Evolutionary conservation across 1,140 invertebrate species (phyloP), one percentile per base, ranked within the genome.

Genomic region (Drosophila nigromelanica): DNA sequence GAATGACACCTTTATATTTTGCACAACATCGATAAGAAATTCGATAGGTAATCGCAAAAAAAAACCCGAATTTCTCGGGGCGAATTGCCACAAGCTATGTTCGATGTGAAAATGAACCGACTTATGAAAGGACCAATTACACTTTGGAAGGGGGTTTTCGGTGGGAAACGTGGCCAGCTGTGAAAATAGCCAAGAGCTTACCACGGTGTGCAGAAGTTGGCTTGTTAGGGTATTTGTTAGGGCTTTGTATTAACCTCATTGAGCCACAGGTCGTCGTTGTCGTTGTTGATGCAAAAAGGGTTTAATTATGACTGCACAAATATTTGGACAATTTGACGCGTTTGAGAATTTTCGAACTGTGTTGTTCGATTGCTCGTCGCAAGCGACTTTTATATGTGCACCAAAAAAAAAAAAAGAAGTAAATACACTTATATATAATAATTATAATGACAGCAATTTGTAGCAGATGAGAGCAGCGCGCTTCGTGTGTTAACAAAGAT

Each of bases 81-180:
- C 18, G 18, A 1, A 18, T 18, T 18, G 18, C n/a, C n/a, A n/a
- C n/a, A n/a, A n/a, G n/a, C n/a, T 18, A 18, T 18, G 18, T 18
- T 1, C 18, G 18, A 18, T 18, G 18, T 1, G 18, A 2, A 18
- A 86, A 70, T 61, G 72, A 76, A 72, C 72, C 76, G 33, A 12
- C 3, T 33, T 40, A 43, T 76, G 73, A 66, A 75, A 75, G 10
- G 60, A 27, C 47, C 43, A 27, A 27, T 15, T 21, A 35, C 24
- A 7, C 27, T 12, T 6, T 6, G 27, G 27, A 27, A 27, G 4
- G 5, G 5, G 5, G 0, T 15, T 12, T 42, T 45, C 43, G 21
- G 5, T 72, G 74, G 82, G 81, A 86, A 86, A 50, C 14, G 55
- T 48, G 43, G 30, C 47, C 82, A 86, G 83, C 83, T 86, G 82